Base-by-base conservation (phyloP, 2,888 invertebrate genomes). In the Sisyra nigra region DNA sequence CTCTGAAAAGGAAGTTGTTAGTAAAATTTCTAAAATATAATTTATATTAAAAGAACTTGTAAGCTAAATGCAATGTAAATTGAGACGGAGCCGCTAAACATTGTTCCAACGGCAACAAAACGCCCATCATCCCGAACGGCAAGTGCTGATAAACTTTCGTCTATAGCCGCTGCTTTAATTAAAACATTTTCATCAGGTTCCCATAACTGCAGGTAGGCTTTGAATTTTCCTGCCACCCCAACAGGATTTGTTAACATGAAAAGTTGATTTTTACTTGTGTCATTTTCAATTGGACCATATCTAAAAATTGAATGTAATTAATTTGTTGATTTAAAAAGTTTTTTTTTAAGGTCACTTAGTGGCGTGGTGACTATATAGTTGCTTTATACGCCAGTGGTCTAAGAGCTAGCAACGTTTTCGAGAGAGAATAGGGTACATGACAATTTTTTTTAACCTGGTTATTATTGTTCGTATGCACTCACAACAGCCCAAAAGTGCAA, bases 41-140 rank as follows among this genome's bases (percentile, higher is more conserved):
- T 9, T 7, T 30, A 8, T 30, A 30, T 30, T 8, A 30, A 30
- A 49, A 51, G 49, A 51, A 81, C 82, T 72, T 91, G 87, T 55
- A 96, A 70, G 65, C 87, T 94, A 62, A 91, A 94, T 37, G 89
- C 84, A 49, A 91, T 74, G 56, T 87, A 88, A 51, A 96, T 82
- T 49, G 85, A 80, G 10, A 96, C 86, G 52, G 84, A 86, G 39
- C 94, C 94, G 45, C 83, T 83, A 56, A 85, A 85, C 85, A 94
- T 92, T 33, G 91, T 91, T 7, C 94, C 96, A 11, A 91, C 76
- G 44, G 88, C 91, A 2, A 94, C 74, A 64, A 87, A 97, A 46
- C 85, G 69, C 0, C 96, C 96, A 66, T 96, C 91, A 60, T 91
- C 86, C 45, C 91, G 70, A 18, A 88, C 87, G 1, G 91, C 84